Conservation (phyloP, 2,113 vertebrate genomes). For the Ornithorhynchus anatinus region DNA sequence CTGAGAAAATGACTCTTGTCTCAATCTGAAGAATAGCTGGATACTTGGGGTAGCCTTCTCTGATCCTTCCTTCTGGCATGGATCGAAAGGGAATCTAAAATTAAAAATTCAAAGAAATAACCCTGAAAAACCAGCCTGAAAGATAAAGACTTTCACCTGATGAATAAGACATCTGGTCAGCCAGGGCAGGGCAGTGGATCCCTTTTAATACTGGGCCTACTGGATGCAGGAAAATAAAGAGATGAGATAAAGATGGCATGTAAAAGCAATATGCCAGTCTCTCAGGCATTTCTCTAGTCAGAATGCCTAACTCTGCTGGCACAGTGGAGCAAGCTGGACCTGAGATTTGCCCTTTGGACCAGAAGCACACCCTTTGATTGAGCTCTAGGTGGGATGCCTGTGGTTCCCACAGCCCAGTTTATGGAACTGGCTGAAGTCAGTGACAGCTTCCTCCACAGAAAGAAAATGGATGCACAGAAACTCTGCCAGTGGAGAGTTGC, state of each 20-base stretch:
- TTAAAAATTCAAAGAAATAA: constrained; percentile 49
- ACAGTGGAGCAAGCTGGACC: background rate
- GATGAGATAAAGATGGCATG: constrained; percentile 25
- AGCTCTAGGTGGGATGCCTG: background rate
- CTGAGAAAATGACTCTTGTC: constrained; percentile 45
- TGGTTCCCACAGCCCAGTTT: no score
- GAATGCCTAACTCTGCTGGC: no score
- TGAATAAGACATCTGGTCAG: constrained; percentile 41
- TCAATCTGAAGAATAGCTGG: constrained; percentile 26
- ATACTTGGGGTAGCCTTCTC: constrained; percentile 21
- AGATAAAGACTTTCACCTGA: constrained; percentile 20
- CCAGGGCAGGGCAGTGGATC: background rate
- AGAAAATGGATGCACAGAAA: no score
- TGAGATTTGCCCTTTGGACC: background rate
- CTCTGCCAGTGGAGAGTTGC: no score
- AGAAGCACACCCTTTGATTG: background rate
- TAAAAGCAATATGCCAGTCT: constrained; percentile 18
- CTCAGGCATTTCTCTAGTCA: background rate
- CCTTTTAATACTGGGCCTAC: constrained; percentile 35
- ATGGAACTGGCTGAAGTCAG: no score
- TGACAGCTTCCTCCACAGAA: no score
- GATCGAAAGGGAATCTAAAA: constrained; percentile 33
- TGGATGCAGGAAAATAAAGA: constrained; percentile 22
- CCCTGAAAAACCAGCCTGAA: constrained; percentile 14
- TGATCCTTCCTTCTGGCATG: constrained; percentile 26